These are phyloP conservation scores for Ophonus ardosiacus DNA, from an alignment of 2,888 invertebrate species.

Conservation along the genomic window DNA sequence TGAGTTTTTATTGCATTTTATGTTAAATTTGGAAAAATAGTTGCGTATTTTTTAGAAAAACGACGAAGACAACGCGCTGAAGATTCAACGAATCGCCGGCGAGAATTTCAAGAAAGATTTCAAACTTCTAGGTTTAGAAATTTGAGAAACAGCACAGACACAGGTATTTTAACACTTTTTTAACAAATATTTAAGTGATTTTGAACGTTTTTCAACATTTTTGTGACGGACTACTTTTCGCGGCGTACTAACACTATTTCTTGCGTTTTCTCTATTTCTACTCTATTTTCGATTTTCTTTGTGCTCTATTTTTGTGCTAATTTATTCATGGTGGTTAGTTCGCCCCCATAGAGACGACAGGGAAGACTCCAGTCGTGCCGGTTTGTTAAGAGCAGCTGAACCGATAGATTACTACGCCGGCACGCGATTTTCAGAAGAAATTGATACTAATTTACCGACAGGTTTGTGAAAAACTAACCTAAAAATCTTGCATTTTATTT, in stretches of 20 bases:
- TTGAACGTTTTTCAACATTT: not conserved
- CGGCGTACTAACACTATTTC: no score
- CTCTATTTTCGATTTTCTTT: not conserved
- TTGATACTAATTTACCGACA: constrained; percentile 74
- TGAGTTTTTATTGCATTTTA: no score
- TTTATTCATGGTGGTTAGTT: constrained; percentile 70
- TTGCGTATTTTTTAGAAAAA: constrained; percentile 79
- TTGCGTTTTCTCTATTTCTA: not conserved
- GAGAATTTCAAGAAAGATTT: constrained; percentile 85
- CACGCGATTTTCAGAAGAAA: constrained; percentile 72
- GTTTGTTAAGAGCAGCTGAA: constrained; percentile 87
- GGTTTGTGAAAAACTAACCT: constrained; percentile 66
- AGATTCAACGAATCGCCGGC: constrained; percentile 86
- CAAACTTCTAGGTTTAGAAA: constrained; percentile 75
- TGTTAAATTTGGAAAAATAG: no score
- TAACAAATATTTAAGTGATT: no score
- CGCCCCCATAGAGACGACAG: constrained; percentile 73
- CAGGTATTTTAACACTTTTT: constrained; percentile 71
- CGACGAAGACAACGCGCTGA: constrained; percentile 88
- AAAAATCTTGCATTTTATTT: no score
- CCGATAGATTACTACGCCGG: constrained; percentile 83
- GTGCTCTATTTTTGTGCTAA: not conserved
- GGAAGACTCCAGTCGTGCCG: constrained; percentile 86
- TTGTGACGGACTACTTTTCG: not conserved
- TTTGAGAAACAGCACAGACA: constrained; percentile 75